Evolutionary conservation across 1,140 invertebrate genomes (phyloP).

Genomic region (Diachasma alloeum): DNA sequence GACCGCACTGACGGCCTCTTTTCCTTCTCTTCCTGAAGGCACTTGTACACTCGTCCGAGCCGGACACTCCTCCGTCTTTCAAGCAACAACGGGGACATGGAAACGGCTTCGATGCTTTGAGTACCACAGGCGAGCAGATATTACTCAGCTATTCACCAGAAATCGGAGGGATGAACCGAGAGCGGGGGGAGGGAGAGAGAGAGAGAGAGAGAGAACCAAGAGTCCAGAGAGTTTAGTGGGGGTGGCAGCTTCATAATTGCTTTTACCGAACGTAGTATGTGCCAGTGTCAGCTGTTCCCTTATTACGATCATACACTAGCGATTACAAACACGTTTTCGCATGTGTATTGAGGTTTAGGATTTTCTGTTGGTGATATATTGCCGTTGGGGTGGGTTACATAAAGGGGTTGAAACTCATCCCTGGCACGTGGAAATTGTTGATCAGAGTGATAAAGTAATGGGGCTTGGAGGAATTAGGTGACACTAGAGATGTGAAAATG

Average conservation of each 20-base stretch:
- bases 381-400: not conserved
- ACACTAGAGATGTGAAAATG: not conserved
- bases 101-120: not conserved
- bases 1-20: not conserved
- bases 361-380: not conserved
- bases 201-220: conserved; percentile 3
- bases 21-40: not conserved
- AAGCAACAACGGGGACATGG: not conserved
- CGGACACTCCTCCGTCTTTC: not conserved
- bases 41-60: not conserved
- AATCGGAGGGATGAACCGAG: conserved; percentile 20
- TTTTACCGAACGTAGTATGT: conserved; percentile 45
- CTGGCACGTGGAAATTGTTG: not conserved
- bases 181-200: not conserved
- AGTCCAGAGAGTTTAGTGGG: conserved; percentile 40
- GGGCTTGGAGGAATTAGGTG: not conserved
- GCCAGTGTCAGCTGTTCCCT: conserved; percentile 55
- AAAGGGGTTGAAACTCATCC: not conserved
- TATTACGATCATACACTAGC: conserved; percentile 49
- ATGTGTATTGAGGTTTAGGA: conserved; percentile 1
- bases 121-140: conserved; percentile 32
- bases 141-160: conserved; percentile 34
- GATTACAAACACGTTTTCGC: not conserved
- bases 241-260: conserved; percentile 52
- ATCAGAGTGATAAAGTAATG: not conserved